Evolutionary conservation across 2,797 vertebrate species (phyloP).

Genomic region (Sebastes taczanowskii): DNA sequence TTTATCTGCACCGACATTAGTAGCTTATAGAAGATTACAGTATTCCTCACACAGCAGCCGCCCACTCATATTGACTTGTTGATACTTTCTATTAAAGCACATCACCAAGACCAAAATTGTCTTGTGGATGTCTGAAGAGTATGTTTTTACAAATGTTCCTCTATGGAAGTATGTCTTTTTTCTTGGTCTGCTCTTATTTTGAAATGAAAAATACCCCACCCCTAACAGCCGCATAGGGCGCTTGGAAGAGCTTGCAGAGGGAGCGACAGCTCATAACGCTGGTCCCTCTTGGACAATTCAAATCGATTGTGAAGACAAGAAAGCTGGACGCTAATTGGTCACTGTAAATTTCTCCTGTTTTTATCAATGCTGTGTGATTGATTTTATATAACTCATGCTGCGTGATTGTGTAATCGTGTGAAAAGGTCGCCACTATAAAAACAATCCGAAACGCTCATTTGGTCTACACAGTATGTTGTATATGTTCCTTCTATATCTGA

Average conservation of each 20-base stretch:
- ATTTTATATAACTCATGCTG: constrained; percentile 22
- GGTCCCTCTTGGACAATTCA: constrained; percentile 8
- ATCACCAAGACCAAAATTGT: not conserved
- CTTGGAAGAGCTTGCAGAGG: not conserved
- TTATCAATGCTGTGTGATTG: constrained; percentile 21
- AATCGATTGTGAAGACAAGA: constrained; percentile 10
- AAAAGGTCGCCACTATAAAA: not conserved
- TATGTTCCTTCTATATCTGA: too few species aligned
- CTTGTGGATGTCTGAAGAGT: not conserved
- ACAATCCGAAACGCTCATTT: not conserved
- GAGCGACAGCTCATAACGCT: not conserved
- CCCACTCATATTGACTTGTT: not conserved
- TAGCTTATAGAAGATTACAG: not conserved
- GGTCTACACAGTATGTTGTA: not conserved
- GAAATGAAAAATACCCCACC: not conserved
- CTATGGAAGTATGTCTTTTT: not conserved
- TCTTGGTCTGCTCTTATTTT: not conserved
- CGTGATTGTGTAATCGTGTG: not conserved
- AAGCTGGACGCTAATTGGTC: constrained; percentile 9
- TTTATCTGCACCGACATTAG: not conserved
- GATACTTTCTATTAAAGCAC: not conserved
- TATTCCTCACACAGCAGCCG: not conserved
- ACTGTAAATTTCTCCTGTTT: not conserved
- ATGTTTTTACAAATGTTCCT: not conserved
- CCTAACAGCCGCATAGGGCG: not conserved